These are phyloP conservation scores for Pelobates fuscus DNA, from an alignment of 2,113 vertebrate genomes.

Conservation along the genomic window DNA sequence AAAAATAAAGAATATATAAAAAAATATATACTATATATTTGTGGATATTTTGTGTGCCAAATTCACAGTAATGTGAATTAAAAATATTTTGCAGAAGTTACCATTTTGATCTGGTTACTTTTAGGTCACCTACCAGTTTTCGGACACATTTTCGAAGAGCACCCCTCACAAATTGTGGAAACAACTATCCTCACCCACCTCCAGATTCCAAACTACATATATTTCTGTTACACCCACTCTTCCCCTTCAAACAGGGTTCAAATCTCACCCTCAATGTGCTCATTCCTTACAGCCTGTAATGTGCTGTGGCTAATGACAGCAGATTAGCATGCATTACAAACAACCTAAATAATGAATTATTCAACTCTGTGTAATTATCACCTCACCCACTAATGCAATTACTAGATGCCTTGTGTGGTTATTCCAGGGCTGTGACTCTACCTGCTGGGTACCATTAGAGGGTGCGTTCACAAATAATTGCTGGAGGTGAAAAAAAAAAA, in stretches of 20 bases:
- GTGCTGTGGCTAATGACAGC: conserved; percentile 56
- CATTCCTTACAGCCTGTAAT: not conserved
- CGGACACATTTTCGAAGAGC: no score
- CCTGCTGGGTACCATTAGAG: conserved; percentile 53
- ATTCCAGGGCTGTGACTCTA: conserved; percentile 60
- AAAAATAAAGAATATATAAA: no score
- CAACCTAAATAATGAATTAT: conserved; percentile 68
- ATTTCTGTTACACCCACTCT: not conserved
- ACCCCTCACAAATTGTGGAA: no score
- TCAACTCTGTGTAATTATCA: conserved; percentile 61
- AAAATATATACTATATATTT: no score
- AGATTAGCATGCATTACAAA: conserved; percentile 62
- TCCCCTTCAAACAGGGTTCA: conserved; percentile 21
- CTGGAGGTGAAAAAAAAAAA: conserved; percentile 34
- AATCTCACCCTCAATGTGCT: not conserved
- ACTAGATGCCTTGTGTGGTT: conserved; percentile 58
- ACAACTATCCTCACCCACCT: no score
- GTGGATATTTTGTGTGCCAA: no score
- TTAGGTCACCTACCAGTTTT: no score
- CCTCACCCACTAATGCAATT: conserved; percentile 58
- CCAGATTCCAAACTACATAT: no score
- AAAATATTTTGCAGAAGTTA: no score
- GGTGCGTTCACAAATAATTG: conserved; percentile 44
- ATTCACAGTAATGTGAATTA: no score
- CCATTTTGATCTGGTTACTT: no score